Evolutionary conservation across 2,888 invertebrate genomes (phyloP).

Genomic region (Furcula furcula): DNA sequence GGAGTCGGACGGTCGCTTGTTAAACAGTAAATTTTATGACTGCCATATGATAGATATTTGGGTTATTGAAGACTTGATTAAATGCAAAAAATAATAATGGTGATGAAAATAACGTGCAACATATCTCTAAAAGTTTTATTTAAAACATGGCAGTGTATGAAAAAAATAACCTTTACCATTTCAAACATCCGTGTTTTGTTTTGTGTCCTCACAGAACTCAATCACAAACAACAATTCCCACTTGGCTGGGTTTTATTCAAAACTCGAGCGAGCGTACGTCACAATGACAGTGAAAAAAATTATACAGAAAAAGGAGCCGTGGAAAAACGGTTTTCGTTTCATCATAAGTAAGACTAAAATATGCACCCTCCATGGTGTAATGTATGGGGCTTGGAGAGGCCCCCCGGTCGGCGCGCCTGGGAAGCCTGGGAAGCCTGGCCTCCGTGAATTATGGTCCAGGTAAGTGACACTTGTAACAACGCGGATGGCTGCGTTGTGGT

Average conservation of each 20-base stretch:
- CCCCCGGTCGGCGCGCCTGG: too few relatives aligned
- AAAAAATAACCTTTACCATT: too few relatives aligned
- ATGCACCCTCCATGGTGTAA: constrained; percentile 36
- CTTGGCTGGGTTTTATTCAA: constrained; percentile 17
- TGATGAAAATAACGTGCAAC: too few relatives aligned
- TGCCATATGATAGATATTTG: too few relatives aligned
- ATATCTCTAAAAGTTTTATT: too few relatives aligned
- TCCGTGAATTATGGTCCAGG: constrained; percentile 8
- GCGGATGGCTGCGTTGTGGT: constrained; percentile 1
- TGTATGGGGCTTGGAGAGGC: constrained; percentile 30
- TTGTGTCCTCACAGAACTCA: not conserved
- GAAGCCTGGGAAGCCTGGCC: constrained; percentile 11
- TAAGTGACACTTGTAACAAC: not conserved
- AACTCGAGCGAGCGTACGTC: constrained; percentile 21
- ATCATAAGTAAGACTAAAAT: constrained; percentile 37
- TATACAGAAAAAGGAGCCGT: constrained; percentile 24
- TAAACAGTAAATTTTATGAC: too few relatives aligned
- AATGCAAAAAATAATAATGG: too few relatives aligned
- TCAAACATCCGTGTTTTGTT: too few relatives aligned
- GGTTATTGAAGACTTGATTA: too few relatives aligned
- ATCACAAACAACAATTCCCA: not conserved
- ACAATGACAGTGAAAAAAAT: constrained; percentile 31
- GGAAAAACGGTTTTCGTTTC: constrained; percentile 23
- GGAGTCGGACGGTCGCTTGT: too few relatives aligned
- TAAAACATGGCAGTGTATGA: too few relatives aligned